phyloP scores from a whole-genome alignment of 1,140 invertebrate species.

The Caerostris extrusa region DNA sequence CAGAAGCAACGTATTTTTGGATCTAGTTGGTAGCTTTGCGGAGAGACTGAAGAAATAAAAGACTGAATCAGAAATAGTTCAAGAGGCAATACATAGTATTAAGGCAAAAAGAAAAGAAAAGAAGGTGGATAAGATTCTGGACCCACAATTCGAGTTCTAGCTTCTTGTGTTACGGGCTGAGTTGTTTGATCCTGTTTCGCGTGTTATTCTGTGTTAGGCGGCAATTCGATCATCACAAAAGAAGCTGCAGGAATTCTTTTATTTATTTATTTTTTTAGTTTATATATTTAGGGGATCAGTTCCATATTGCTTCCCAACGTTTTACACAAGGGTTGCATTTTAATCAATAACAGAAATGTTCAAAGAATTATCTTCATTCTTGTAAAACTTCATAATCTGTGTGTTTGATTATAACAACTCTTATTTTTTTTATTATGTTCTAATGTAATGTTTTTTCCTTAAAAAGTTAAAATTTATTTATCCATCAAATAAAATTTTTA shows the following conservation, averaged over 20 bases:
- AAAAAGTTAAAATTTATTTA: background rate
- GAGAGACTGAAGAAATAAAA: background rate
- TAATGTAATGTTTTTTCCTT: no score
- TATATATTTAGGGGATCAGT: background rate
- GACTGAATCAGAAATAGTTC: background rate
- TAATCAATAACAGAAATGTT: background rate
- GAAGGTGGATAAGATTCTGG: background rate
- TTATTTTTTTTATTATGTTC: no score
- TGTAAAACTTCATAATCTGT: no score
- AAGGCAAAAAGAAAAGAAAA: background rate
- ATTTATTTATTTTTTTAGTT: background rate
- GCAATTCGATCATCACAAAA: slow-evolving; percentile 39
- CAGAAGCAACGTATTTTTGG: background rate
- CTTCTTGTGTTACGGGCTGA: slow-evolving; percentile 17
- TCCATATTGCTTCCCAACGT: background rate
- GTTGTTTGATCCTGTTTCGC: slow-evolving; percentile 29
- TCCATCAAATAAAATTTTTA: background rate
- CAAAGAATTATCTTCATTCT: no score
- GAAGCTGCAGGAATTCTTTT: background rate
- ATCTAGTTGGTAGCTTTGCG: background rate
- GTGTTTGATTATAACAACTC: no score
- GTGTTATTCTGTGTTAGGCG: slow-evolving; percentile 20
- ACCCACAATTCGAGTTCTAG: slow-evolving; percentile 2
- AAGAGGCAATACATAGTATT: slow-evolving; percentile 36
- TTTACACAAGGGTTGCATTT: no score